These are phyloP conservation scores for Sula dactylatra DNA, from an alignment of 2,113 vertebrate genomes.

Conservation along the genomic window DNA sequence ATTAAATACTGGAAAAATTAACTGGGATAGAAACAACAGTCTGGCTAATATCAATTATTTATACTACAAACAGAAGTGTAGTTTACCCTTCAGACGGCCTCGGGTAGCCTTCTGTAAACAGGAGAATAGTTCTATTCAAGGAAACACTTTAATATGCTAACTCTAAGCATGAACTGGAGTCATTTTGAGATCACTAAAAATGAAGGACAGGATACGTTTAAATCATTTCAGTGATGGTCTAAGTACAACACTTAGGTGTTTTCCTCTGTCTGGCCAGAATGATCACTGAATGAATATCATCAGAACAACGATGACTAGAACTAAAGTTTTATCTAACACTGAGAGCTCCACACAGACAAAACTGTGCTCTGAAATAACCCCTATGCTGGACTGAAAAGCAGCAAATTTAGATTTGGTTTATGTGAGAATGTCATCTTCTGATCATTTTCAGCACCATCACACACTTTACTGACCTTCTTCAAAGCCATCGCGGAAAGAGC, in stretches of 20 bases:
- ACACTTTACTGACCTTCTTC: slow-evolving; percentile 86
- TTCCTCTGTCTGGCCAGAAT: neutral
- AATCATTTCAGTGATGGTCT: neutral
- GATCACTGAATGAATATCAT: neutral
- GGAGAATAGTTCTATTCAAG: neutral
- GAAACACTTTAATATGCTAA: neutral
- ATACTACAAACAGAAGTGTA: neutral
- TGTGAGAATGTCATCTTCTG: accelerated
- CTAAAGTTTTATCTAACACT: accelerated
- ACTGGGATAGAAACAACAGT: neutral
- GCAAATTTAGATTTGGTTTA: too few relatives aligned
- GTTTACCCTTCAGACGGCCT: too few relatives aligned
- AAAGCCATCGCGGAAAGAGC: slow-evolving; percentile 96
- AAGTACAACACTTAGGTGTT: neutral
- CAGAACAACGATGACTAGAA: accelerated
- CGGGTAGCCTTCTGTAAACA: neutral
- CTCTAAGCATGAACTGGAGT: neutral
- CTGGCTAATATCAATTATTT: neutral
- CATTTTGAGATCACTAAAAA: neutral
- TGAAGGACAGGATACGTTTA: neutral
- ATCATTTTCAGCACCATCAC: neutral
- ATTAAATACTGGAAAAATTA: neutral
- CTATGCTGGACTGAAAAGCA: accelerated
- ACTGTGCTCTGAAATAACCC: neutral
- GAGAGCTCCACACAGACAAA: neutral